These are phyloP conservation scores for Laterallus jamaicensis DNA, from an alignment of 2,113 vertebrate genomes.

Conservation along the genomic window DNA sequence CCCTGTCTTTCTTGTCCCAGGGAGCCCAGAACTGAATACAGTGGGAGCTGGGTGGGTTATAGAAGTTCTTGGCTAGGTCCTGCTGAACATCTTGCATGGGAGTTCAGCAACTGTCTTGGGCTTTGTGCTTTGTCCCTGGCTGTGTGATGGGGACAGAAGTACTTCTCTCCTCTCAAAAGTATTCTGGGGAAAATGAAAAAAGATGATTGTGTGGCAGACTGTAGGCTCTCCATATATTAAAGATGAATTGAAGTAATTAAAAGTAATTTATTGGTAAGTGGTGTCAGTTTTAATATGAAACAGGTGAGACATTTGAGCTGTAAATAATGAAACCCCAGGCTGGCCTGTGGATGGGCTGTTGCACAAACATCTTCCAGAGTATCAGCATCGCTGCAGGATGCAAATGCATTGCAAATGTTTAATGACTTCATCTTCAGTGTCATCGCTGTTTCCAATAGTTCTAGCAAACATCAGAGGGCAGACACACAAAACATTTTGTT, in stretches of 20 bases:
- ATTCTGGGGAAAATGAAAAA: not conserved
- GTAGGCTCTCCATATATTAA: not conserved
- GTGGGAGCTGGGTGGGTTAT: not conserved
- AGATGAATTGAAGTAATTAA: not conserved
- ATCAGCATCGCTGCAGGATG: not conserved
- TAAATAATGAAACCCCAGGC: not conserved
- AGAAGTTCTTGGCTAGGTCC: not conserved
- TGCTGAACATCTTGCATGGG: not conserved
- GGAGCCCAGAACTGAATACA: too few species aligned
- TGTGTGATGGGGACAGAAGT: too few species aligned
- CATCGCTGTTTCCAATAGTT: not conserved
- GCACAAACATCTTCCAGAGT: not conserved
- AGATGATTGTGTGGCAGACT: fast-evolving
- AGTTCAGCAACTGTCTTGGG: not conserved
- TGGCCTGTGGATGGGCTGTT: not conserved
- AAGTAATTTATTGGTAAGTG: not conserved
- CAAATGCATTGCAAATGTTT: not conserved
- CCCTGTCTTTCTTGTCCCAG: too few species aligned
- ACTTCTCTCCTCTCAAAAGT: not conserved
- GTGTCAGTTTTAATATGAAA: not conserved
- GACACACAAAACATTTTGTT: not conserved
- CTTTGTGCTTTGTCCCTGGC: not conserved
- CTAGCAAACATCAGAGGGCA: not conserved
- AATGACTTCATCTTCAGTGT: not conserved
- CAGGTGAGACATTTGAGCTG: not conserved